Evolutionary conservation across 2,113 vertebrate genomes (phyloP).

Genomic region (Irena cyanogastra): DNA sequence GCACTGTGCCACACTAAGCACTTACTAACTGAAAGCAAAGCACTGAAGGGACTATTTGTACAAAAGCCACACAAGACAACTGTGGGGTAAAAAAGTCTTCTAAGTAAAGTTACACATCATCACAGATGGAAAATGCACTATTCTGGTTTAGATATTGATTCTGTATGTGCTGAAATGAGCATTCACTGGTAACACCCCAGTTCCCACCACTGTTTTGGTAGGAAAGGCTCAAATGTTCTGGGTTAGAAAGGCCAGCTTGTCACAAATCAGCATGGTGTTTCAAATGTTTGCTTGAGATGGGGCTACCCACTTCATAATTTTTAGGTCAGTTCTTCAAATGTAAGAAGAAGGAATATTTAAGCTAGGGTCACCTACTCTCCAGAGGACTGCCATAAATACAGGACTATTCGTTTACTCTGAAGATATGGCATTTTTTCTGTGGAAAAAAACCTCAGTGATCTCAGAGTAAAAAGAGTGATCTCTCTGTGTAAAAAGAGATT

Average conservation of each 20-base stretch:
- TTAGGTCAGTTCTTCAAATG: neutral
- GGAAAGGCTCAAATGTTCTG: neutral
- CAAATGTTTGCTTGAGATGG: neutral
- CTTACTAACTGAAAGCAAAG: neutral
- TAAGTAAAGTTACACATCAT: neutral
- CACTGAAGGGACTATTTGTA: neutral
- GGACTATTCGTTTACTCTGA: neutral
- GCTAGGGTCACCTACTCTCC: neutral
- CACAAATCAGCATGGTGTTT: neutral
- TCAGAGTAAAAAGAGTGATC: no score
- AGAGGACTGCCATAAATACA: neutral
- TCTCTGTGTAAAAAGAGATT: neutral
- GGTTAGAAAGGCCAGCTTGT: neutral
- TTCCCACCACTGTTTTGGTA: neutral
- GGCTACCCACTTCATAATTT: neutral
- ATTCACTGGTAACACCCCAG: neutral
- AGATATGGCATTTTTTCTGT: neutral
- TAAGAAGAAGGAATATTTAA: neutral
- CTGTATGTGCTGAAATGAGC: neutral
- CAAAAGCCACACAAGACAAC: neutral
- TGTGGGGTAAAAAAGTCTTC: neutral
- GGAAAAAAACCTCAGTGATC: neutral
- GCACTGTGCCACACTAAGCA: neutral
- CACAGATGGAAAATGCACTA: neutral
- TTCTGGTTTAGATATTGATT: neutral